Evolutionary conservation across 2,797 vertebrate species (phyloP).

Genomic region (Morus bassanus): DNA sequence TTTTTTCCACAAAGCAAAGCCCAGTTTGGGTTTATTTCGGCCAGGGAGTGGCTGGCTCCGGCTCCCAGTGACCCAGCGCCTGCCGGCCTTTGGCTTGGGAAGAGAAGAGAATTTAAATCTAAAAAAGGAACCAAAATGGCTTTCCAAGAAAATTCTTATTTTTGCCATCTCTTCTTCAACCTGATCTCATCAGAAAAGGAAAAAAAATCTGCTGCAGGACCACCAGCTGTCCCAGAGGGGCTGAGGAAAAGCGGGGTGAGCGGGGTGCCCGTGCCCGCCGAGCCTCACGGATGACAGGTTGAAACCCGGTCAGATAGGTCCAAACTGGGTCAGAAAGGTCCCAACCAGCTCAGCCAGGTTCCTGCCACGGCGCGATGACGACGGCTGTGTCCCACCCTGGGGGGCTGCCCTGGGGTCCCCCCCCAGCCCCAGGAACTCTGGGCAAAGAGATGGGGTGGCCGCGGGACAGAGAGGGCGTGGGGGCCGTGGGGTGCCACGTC

Average conservation of each 20-base stretch:
- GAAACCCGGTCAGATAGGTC: neutral
- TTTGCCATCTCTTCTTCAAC: neutral
- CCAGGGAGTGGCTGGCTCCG: accelerated
- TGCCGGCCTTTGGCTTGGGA: neutral
- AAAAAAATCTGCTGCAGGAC: too few relatives aligned
- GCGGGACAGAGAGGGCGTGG: accelerated
- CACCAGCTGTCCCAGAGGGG: neutral
- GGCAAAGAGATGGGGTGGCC: neutral
- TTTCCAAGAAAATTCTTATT: neutral
- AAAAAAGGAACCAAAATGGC: too few relatives aligned
- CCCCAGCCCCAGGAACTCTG: neutral
- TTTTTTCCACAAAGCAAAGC: neutral
- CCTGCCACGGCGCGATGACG: accelerated
- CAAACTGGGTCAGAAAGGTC: neutral
- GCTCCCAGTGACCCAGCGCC: neutral
- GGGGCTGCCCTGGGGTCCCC: neutral
- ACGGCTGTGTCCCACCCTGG: accelerated
- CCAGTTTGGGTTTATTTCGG: neutral
- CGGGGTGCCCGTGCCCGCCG: neutral
- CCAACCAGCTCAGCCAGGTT: neutral
- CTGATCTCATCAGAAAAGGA: neutral
- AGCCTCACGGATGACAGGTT: accelerated
- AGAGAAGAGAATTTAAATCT: too few relatives aligned
- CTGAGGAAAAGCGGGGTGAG: neutral
- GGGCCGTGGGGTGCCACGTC: neutral